These are phyloP conservation scores for Myotis daubentonii DNA, from an alignment of 2,797 vertebrate genomes.

Conservation along the genomic window DNA sequence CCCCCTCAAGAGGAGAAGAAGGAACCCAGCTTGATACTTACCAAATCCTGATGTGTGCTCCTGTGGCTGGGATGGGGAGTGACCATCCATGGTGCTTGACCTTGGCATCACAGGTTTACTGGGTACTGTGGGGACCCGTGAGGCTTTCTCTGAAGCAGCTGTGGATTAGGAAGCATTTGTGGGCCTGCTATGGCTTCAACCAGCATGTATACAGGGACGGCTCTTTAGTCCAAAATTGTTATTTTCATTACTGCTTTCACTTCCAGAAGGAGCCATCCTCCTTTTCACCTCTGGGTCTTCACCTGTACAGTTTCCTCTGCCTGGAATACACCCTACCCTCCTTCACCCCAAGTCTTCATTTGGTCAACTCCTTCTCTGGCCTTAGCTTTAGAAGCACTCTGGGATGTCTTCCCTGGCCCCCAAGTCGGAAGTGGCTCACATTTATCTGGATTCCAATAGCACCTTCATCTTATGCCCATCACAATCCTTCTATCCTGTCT, in stretches of 20 bases:
- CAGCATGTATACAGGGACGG: neutral
- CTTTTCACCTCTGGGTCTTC: conserved; percentile 1
- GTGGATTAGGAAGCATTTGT: neutral
- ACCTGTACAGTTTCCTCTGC: neutral
- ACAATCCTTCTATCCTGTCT: neutral
- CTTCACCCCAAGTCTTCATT: neutral
- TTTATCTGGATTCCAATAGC: neutral
- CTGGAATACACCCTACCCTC: neutral
- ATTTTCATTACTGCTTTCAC: neutral
- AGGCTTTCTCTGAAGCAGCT: neutral
- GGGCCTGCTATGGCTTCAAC: neutral
- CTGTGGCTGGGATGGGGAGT: conserved; percentile 40
- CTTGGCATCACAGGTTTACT: neutral
- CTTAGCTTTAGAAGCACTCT: neutral
- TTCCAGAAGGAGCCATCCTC: neutral
- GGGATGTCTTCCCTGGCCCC: neutral
- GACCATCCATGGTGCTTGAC: neutral
- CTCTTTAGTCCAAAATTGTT: neutral
- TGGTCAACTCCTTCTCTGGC: neutral
- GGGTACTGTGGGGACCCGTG: neutral
- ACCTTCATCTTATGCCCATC: neutral
- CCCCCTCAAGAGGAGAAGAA: neutral
- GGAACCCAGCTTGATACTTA: conserved; percentile 42
- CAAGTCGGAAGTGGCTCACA: neutral
- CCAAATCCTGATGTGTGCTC: neutral